Conservation (phyloP, 2,113 vertebrate genomes). For the Theristicus caerulescens region DNA sequence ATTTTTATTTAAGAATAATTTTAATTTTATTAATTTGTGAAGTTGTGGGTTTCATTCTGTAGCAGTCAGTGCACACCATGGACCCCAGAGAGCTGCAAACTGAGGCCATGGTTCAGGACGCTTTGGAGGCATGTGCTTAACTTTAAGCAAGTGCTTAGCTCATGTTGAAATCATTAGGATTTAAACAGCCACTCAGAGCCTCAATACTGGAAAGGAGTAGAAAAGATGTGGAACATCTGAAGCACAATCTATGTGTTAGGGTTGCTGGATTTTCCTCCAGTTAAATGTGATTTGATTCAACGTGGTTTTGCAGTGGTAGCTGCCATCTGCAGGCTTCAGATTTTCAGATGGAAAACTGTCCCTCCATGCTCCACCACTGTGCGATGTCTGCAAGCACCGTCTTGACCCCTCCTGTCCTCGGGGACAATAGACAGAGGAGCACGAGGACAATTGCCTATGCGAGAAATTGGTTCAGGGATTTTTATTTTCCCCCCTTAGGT, state of each 20-base stretch:
- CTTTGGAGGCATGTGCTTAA: not conserved
- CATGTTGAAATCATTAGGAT: not conserved
- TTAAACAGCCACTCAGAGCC: not conserved
- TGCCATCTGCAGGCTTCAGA: not conserved
- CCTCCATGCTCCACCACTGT: not conserved
- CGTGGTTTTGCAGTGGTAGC: not conserved
- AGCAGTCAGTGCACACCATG: not conserved
- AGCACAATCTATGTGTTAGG: not conserved
- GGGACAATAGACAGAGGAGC: fast-evolving
- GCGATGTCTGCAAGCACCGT: fast-evolving
- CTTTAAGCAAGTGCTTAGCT: not conserved
- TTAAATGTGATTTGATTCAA: not conserved
- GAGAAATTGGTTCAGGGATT: not conserved
- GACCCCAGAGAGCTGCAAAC: not conserved
- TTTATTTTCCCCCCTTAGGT: not conserved
- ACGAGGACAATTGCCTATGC: fast-evolving
- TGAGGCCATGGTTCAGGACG: not conserved
- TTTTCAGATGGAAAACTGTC: not conserved
- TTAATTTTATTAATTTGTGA: not conserved
- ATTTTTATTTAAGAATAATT: not conserved
- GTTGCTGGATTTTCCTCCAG: not conserved
- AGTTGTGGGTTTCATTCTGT: not conserved
- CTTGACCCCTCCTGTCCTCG: fast-evolving
- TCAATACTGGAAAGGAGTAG: not conserved
- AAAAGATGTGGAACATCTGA: not conserved